Base-by-base conservation (phyloP, 2,113 vertebrate species). In the Ctenodactylus gundi region DNA sequence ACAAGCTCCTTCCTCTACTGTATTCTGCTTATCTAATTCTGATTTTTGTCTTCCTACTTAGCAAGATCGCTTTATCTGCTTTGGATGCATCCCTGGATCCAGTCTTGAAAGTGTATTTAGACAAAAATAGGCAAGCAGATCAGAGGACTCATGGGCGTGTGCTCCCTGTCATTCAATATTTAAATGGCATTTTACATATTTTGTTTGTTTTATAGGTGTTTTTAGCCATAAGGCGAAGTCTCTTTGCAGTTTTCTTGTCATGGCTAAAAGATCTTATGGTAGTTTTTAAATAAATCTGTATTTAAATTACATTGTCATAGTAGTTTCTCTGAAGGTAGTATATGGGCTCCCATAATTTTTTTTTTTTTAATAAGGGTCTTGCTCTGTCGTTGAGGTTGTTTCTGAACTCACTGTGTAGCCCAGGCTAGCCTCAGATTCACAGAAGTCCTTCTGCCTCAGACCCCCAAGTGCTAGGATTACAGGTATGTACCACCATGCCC, bases 251-350 rank as follows among this genome's bases (percentile, higher is more conserved):
- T 92, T 73, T 49, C 49, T 14, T 60, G 36, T 67, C 49, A 53
- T 73, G 41, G 23, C 67, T 53, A 29, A 21, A 73, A 81, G 13
- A 31, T 27, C 36, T 58, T 77, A 7, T 83, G 70, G 7, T 94
- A 36, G 23, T 65, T 96, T 94, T 87, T 64, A 84, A 72, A 58
- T 65, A 64, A 55, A 60, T 58, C n/a, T 21, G 62, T 87, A 60
- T 36, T 51, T 62, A 70, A 68, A 20, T 72, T 92, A 34, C 31
- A 31, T 87, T 80, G n/a, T 55, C 51, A 57, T 27, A 68, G 11
- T 57, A 65, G 39, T 68, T 75, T 80, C 27, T 53, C n/a, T 46
- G n/a, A n/a, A 10, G 2, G 6, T 46, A 12, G 29, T 91, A 4
- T 36, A 36, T 75, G 41, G 64, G 12, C 55, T 64, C n/a, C 23